Conservation (phyloP, 2,113 vertebrate genomes). For the Anas platyrhynchos region DNA sequence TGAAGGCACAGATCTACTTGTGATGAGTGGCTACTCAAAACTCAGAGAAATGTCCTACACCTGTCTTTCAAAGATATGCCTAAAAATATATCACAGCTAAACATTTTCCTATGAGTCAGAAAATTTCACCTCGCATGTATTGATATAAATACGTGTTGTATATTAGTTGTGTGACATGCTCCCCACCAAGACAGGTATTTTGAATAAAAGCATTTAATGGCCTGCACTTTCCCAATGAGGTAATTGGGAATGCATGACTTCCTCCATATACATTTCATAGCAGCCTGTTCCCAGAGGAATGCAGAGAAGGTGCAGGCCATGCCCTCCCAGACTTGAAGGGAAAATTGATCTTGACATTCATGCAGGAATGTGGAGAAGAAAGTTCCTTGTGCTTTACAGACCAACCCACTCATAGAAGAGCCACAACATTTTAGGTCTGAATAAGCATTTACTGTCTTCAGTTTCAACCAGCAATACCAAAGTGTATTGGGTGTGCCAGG, state of each 20-base stretch:
- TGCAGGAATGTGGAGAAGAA: constrained; percentile 8
- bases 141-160: background rate
- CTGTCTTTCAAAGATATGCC: background rate
- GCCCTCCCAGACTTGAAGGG: background rate
- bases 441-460: background rate
- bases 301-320: background rate
- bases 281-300: background rate
- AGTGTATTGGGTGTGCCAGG: constrained; percentile 9
- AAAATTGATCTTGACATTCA: background rate
- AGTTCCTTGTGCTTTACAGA: background rate
- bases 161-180: background rate
- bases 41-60: background rate
- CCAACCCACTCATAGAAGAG: background rate
- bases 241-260: background rate
- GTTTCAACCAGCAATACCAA: constrained; percentile 24
- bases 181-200: background rate
- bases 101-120: background rate
- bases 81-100: background rate
- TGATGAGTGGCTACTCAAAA: background rate
- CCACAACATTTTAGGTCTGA: background rate
- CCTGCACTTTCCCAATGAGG: background rate
- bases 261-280: background rate
- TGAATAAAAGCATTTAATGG: background rate
- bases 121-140: background rate
- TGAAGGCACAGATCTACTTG: background rate